These are phyloP conservation scores for Scaptomyza pallida DNA, from an alignment of 1,140 invertebrate species.

Conservation along the genomic window DNA sequence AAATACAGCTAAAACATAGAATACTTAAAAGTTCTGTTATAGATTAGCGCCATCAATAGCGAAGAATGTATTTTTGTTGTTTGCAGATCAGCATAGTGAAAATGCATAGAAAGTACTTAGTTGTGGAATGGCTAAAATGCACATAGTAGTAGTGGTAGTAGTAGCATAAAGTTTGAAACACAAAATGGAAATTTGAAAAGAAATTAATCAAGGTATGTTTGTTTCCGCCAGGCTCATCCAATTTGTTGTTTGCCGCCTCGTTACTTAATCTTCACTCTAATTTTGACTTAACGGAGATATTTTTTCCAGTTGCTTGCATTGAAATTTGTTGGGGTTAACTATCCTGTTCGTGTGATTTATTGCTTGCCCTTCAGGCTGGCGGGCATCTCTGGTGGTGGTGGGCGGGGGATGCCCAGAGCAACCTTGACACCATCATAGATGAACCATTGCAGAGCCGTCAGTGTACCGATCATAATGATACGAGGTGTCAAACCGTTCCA, in stretches of 20 bases:
- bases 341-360: conserved; percentile 7
- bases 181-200: neutral
- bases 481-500: conserved; percentile 99
- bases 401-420: conserved; percentile 94
- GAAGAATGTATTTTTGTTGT: conserved; percentile 15
- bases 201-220: conserved; percentile 33
- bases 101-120: conserved; percentile 5
- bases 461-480: conserved; percentile 99
- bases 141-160: too few species aligned
- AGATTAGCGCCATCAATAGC: conserved; percentile 24
- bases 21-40: conserved; percentile 64
- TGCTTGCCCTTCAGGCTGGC: conserved; percentile 95
- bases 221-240: conserved; percentile 34
- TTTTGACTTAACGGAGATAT: conserved; percentile 27
- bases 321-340: conserved; percentile 14
- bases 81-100: conserved; percentile 5
- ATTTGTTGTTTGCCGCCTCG: conserved; percentile 18
- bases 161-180: neutral
- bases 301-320: conserved; percentile 28
- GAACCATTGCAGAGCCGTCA: conserved; percentile 99
- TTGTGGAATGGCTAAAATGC: conserved; percentile 32
- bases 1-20: conserved; percentile 41
- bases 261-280: conserved; percentile 8
- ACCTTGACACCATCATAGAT: conserved; percentile 99
- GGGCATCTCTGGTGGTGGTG: conserved; percentile 99